These are phyloP conservation scores for Operophtera brumata DNA, from an alignment of 2,888 invertebrate genomes.

Conservation along the genomic window DNA sequence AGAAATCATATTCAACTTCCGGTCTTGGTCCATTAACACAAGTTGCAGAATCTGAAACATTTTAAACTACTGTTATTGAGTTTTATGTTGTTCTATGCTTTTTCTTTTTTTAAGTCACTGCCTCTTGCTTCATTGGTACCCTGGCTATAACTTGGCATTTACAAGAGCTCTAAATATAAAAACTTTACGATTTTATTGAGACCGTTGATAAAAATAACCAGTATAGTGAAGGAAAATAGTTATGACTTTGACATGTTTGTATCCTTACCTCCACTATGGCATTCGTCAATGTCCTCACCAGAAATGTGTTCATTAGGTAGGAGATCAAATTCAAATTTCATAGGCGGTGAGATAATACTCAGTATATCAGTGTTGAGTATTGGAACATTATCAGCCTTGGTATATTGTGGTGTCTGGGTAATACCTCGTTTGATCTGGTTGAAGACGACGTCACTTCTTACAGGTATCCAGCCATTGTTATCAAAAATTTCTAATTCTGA, in stretches of 20 bases:
- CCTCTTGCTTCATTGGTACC: no score
- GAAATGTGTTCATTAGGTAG: neutral
- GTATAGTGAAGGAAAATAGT: no score
- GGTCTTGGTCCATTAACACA: neutral
- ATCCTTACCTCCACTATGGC: conserved; percentile 4
- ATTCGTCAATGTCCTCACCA: neutral
- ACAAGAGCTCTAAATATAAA: no score
- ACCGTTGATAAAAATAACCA: no score
- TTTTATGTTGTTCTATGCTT: no score
- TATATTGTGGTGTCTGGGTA: neutral
- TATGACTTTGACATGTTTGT: neutral
- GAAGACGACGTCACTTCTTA: conserved; percentile 24
- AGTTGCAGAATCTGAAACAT: conserved; percentile 12
- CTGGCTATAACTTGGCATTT: no score
- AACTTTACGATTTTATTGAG: no score
- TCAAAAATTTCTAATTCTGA: conserved; percentile 10
- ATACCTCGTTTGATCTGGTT: conserved; percentile 20
- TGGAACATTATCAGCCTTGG: conserved; percentile 5
- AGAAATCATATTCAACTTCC: neutral
- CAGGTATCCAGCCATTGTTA: conserved; percentile 30
- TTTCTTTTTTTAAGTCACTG: no score
- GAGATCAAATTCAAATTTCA: neutral
- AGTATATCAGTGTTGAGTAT: conserved; percentile 13
- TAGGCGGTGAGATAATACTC: neutral
- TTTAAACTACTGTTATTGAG: no score